A percentile compares a stretch with the other conserved stretches of the same genome.
These are phyloP conservation scores for Eremobia ochroleuca DNA, from an alignment of 2,888 invertebrate species.

Conservation along the genomic window DNA sequence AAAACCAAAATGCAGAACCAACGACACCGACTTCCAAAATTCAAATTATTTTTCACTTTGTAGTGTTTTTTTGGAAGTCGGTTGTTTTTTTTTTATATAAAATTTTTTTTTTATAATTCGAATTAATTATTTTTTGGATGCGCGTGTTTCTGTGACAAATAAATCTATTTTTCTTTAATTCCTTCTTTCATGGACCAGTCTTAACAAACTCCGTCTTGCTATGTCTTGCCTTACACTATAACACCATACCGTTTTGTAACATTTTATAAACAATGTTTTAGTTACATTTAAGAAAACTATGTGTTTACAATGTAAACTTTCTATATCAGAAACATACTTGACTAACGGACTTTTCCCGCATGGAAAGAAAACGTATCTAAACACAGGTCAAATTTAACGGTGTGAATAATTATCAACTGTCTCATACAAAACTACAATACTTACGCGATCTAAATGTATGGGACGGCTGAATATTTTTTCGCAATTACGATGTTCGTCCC, in stretches of 20 bases:
- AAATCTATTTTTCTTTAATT: neutral
- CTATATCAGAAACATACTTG: neutral
- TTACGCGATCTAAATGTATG: too few relatives aligned
- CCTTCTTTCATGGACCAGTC: neutral
- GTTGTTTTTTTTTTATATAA: too few relatives aligned
- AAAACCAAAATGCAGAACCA: too few relatives aligned
- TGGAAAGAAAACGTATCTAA: neutral
- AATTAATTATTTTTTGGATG: neutral
- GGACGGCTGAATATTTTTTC: too few relatives aligned
- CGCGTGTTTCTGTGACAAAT: neutral
- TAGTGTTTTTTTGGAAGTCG: too few relatives aligned
- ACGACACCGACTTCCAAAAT: too few relatives aligned
- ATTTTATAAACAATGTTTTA: neutral
- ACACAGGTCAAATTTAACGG: neutral
- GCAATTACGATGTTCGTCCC: too few relatives aligned
- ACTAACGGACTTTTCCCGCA: too few relatives aligned
- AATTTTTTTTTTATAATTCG: neutral
- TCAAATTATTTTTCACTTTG: too few relatives aligned
- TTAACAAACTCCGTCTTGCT: slow-evolving; percentile 12
- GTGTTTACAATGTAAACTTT: neutral
- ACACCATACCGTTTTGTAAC: slow-evolving; percentile 14
- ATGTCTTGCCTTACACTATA: slow-evolving; percentile 22
- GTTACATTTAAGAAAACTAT: neutral
- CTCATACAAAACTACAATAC: neutral
- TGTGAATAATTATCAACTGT: neutral